Percentiles rank a stretch among this genome's conserved stretches.
phyloP scores from a whole-genome alignment of 2,888 invertebrate genomes.

The Synergus laeviventris region DNA sequence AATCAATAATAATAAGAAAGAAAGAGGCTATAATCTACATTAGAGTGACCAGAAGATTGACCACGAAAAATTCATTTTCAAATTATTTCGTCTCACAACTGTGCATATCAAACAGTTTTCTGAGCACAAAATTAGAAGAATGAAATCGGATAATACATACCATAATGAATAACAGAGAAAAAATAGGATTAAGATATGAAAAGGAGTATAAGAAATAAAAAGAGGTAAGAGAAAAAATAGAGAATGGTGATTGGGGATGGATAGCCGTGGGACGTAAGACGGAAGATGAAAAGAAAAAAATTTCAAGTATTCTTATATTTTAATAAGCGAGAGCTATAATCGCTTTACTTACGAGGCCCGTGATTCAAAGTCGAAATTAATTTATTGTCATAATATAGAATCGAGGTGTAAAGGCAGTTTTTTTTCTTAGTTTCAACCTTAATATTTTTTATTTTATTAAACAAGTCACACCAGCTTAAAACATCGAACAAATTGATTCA shows the following conservation, averaged over 20 bases:
- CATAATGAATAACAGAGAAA: not conserved
- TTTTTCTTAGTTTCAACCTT: not conserved
- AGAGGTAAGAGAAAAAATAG: not conserved
- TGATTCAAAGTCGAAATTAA: constrained; percentile 65
- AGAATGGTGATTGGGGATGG: not conserved
- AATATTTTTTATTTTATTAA: not conserved
- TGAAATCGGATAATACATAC: not conserved
- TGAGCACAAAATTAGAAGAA: constrained; percentile 20
- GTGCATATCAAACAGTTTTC: too few relatives aligned
- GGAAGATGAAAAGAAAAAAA: not conserved
- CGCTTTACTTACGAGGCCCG: constrained; percentile 70
- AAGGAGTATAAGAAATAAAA: not conserved
- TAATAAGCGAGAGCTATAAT: constrained; percentile 73
- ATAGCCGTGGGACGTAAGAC: not conserved
- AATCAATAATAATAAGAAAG: too few relatives aligned
- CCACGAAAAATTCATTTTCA: too few relatives aligned
- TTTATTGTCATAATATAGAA: constrained; percentile 73
- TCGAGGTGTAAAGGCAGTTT: constrained; percentile 25
- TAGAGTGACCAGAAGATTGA: too few relatives aligned
- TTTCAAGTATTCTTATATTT: constrained; percentile 53
- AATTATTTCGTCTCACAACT: too few relatives aligned
- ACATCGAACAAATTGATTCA: too few relatives aligned
- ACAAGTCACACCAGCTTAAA: not conserved
- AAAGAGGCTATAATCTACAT: too few relatives aligned
- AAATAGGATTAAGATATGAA: not conserved